Conservation (phyloP, 1,140 invertebrate species). For the Zaprionus africanus region DNA sequence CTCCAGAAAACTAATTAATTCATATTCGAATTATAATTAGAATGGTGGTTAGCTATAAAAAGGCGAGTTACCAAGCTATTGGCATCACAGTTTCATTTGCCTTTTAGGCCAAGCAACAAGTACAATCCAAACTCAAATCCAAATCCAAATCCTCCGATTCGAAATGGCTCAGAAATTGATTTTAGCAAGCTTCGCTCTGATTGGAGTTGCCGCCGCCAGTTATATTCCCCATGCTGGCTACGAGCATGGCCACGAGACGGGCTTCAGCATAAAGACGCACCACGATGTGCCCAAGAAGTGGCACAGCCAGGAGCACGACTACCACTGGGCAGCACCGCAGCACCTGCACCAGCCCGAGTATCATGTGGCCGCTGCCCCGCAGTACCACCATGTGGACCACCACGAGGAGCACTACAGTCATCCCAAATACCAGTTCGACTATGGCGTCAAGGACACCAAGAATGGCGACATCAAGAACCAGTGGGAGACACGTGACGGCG, state of each 20-base stretch:
- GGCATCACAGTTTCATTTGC: constrained; percentile 60
- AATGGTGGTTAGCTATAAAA: constrained; percentile 60
- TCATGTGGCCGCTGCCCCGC: constrained; percentile 22
- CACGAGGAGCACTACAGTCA: constrained; percentile 78
- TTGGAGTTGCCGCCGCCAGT: constrained; percentile 47
- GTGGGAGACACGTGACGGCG: constrained; percentile 87
- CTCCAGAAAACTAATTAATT: constrained; percentile 64
- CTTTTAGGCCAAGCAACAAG: constrained; percentile 49
- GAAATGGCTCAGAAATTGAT: constrained; percentile 53
- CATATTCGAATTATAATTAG: constrained; percentile 45
- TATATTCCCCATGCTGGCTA: constrained; percentile 50
- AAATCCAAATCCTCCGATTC: background rate
- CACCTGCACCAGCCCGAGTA: constrained; percentile 15
- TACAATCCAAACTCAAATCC: constrained; percentile 2
- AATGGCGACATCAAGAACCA: constrained; percentile 90
- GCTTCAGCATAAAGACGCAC: constrained; percentile 63
- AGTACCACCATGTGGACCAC: constrained; percentile 38
- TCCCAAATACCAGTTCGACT: constrained; percentile 90
- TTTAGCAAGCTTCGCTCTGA: constrained; percentile 49
- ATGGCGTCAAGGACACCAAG: constrained; percentile 89
- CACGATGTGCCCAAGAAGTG: constrained; percentile 65
- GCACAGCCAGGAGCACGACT: constrained; percentile 52
- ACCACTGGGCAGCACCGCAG: constrained; percentile 46
- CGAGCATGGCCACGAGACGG: constrained; percentile 46
- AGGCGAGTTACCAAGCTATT: constrained; percentile 22